Conservation (phyloP, 1,140 invertebrate genomes). For the Sycobia sp. region DNA sequence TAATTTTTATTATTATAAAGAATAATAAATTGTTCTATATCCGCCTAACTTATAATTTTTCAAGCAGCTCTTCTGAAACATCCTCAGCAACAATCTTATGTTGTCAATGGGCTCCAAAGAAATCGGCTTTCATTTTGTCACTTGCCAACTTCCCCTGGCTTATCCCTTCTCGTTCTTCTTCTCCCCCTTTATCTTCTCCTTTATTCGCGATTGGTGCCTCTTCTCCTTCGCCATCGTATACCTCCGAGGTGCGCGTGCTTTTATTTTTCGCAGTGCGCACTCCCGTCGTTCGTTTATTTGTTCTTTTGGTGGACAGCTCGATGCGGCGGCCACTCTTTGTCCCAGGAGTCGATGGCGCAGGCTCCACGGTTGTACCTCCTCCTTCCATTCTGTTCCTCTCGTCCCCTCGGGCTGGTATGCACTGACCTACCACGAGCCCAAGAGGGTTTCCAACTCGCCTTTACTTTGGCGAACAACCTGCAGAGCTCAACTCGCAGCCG, state of each 20-base stretch:
- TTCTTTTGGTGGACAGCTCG: constrained; percentile 51
- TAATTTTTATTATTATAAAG: too few relatives aligned
- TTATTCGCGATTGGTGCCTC: constrained; percentile 18
- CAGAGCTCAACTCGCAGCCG: too few relatives aligned
- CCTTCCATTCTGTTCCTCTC: constrained; percentile 34
- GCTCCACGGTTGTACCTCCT: constrained; percentile 38
- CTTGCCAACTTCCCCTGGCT: not conserved
- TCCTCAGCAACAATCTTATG: too few relatives aligned
- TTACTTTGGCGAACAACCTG: constrained; percentile 46
- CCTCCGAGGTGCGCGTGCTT: not conserved
- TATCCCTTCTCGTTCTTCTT: constrained; percentile 3
- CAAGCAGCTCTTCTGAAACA: too few relatives aligned
- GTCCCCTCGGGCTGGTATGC: constrained; percentile 45
- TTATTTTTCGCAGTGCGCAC: constrained; percentile 7
- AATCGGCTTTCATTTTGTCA: constrained; percentile 22
- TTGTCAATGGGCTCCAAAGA: too few relatives aligned
- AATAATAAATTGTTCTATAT: too few relatives aligned
- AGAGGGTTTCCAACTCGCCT: constrained; percentile 34
- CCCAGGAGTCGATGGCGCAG: constrained; percentile 45
- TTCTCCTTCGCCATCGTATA: constrained; percentile 1
- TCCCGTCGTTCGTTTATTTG: constrained; percentile 52
- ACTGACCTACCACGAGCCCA: constrained; percentile 49
- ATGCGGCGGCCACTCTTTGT: constrained; percentile 52
- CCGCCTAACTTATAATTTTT: too few relatives aligned
- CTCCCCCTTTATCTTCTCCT: too few relatives aligned